Conservation (phyloP, 2,797 vertebrate genomes). For the Acestrorhynchus altus region DNA sequence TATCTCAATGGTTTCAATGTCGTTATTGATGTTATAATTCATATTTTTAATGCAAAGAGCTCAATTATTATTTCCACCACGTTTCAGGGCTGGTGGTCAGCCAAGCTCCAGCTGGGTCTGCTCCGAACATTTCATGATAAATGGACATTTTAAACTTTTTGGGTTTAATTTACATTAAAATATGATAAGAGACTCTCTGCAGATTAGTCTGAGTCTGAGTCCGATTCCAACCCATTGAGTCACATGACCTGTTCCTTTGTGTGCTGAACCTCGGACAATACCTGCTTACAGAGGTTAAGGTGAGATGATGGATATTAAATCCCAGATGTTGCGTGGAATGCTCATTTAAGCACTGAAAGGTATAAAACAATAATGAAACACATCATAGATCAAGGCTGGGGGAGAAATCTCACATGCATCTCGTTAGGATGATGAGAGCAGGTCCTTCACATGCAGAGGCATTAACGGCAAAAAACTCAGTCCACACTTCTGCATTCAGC, state of each 20-base stretch:
- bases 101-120: too few relatives aligned
- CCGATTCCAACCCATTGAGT: too few relatives aligned
- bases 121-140: too few relatives aligned
- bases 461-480: constrained; percentile 72
- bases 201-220: too few relatives aligned
- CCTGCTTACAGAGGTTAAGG: background rate
- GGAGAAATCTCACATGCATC: constrained; percentile 77
- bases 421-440: constrained; percentile 70
- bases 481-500: constrained; percentile 68
- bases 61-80: too few relatives aligned
- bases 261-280: background rate
- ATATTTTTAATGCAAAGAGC: too few relatives aligned
- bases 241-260: background rate
- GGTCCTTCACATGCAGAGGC: constrained; percentile 77
- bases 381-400: constrained; percentile 47
- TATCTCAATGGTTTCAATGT: too few relatives aligned
- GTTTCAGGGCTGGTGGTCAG: too few relatives aligned
- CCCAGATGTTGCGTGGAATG: constrained; percentile 12
- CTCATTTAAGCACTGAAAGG: constrained; percentile 30
- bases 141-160: too few relatives aligned
- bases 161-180: too few relatives aligned
- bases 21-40: too few relatives aligned
- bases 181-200: too few relatives aligned
- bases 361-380: constrained; percentile 12
- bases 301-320: constrained; percentile 1